Evolutionary conservation across 2,113 vertebrate genomes (phyloP), one percentile per base, ranked within the genome.

Genomic region (Entomyzon cyanotis): DNA sequence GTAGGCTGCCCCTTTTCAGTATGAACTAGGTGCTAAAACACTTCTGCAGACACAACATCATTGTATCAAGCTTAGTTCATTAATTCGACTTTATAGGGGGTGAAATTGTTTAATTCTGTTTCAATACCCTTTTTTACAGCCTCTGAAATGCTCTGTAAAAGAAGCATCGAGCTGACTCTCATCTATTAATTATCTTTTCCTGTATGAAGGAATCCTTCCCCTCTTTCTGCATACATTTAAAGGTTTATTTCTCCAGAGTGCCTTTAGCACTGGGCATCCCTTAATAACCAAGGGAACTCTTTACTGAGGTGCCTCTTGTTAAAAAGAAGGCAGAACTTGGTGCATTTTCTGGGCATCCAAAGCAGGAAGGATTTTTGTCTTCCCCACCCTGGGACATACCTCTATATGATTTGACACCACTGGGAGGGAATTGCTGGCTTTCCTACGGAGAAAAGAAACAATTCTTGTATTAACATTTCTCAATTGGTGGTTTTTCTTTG

Each of bases 211-310:
- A 41, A 67, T 67, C 9, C 16, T 79, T 52, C 28, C 12, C 79
- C 11, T 52, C 33, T 85, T 90, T 52, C 37, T 69, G 24, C 11
- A 5, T 41, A 9, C 2, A 5, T 76, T 47, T 33, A 65, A 37
- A 56, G 0, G 0, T 39, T 39, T 50, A 4, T 47, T 90, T 64
- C 44, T 73, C 11, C 31, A 15, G 24, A 64, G 5, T 20, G 7
- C 12, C 46, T 87, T 69, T 41, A 24, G 12, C 18, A 39, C 5
- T 19, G 18, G 27, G 3, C 9, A 39, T 24, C 13, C 10, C 18
- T 37, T 33, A 35, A 75, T 8, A 91, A 23, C 27, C 9, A 63
- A 42, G n/a, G 74, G 58, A 74, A 24, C 2, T 28, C 23, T 9
- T 55, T 16, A 23, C 30, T 15, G 23, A 31, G 16, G 5, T 64